Evolutionary conservation across 2,888 invertebrate genomes (phyloP).

Genomic region (Orthosia incerta): DNA sequence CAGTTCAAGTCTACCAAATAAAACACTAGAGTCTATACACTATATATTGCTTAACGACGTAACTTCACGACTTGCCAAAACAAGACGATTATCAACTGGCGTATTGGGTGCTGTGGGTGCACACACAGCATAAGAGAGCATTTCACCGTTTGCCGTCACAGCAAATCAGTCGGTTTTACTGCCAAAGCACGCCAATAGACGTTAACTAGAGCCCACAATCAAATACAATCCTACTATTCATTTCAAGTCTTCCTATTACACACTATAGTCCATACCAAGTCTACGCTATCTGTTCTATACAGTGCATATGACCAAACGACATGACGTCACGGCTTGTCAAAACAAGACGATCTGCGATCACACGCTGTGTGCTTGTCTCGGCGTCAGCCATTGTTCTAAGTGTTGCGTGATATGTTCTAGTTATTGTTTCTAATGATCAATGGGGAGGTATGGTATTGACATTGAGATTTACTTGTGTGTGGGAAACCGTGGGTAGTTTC

Average conservation of each 20-base stretch:
- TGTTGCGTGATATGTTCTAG: slow-evolving; percentile 43
- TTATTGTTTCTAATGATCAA: slow-evolving; percentile 50
- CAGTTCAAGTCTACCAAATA: too few species aligned
- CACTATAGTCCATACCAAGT: background rate
- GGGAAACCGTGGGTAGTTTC: slow-evolving; percentile 1
- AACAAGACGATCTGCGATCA: slow-evolving; percentile 62
- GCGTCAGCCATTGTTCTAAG: slow-evolving; percentile 47
- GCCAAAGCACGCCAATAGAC: too few species aligned
- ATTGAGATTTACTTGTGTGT: slow-evolving; percentile 34
- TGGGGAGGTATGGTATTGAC: slow-evolving; percentile 34
- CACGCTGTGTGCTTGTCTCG: slow-evolving; percentile 52
- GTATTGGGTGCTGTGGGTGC: too few species aligned
- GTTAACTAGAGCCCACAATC: slow-evolving; percentile 13
- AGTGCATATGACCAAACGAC: slow-evolving; percentile 21
- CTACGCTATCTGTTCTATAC: background rate
- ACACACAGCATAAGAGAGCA: too few species aligned
- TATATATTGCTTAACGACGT: too few species aligned
- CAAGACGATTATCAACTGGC: too few species aligned
- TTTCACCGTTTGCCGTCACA: too few species aligned
- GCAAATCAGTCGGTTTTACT: too few species aligned
- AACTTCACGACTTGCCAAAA: too few species aligned
- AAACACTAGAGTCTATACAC: too few species aligned
- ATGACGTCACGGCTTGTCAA: slow-evolving; percentile 57
- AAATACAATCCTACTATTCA: slow-evolving; percentile 46
- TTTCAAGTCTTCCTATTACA: slow-evolving; percentile 13